Evolutionary conservation across 2,113 vertebrate species (phyloP).

Genomic region (Dolichotis patagonum): DNA sequence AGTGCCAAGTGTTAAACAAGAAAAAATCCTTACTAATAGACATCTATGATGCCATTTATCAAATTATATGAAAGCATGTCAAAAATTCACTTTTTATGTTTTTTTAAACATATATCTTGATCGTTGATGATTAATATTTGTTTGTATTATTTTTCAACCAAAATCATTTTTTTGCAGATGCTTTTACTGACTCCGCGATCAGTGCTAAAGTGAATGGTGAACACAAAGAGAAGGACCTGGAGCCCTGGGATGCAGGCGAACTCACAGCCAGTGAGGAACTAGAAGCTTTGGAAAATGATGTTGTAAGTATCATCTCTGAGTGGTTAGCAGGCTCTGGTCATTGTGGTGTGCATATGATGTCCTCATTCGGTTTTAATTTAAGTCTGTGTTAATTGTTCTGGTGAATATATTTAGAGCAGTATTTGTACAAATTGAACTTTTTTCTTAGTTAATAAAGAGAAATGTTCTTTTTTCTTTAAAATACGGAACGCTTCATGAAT

Average conservation of each 20-base stretch:
- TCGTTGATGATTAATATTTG: neutral
- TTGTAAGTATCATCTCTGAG: conserved; percentile 87
- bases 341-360: neutral
- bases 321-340: neutral
- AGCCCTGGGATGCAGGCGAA: conserved; percentile 98
- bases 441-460: neutral
- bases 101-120: neutral
- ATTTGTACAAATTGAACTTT: neutral
- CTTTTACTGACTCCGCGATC: conserved; percentile 97
- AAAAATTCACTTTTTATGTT: conserved; percentile 15
- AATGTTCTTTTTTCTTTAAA: neutral
- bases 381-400: neutral
- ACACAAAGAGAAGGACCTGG: conserved; percentile 98
- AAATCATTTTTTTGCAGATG: conserved; percentile 89
- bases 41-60: neutral
- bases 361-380: neutral
- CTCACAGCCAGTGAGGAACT: conserved; percentile 90
- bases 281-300: conserved; percentile 96
- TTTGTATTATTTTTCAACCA: conserved; percentile 59
- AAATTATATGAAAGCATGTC: neutral
- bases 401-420: neutral
- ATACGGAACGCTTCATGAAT: too few species aligned
- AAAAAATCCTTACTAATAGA: neutral
- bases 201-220: conserved; percentile 96
- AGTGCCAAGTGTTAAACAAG: neutral